Evolutionary conservation across 2,113 vertebrate genomes (phyloP).

Genomic region (Mustelus asterias): DNA sequence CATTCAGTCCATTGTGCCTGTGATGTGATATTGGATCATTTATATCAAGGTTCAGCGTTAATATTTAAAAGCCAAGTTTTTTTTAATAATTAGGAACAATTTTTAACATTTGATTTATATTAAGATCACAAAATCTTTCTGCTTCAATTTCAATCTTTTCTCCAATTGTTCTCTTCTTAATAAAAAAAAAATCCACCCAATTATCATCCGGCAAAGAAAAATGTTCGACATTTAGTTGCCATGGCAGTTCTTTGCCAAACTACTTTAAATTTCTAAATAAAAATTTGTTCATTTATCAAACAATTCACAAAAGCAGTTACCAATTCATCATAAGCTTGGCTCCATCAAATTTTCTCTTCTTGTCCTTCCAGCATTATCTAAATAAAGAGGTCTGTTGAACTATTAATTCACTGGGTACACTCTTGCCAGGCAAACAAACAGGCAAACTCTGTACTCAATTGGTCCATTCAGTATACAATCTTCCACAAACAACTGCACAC

Average conservation of each 20-base stretch:
- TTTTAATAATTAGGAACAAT: not conserved
- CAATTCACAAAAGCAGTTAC: not conserved
- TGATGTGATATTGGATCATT: not conserved
- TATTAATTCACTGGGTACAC: not conserved
- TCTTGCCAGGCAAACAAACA: not conserved
- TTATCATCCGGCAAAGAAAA: not conserved
- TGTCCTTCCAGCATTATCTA: not conserved
- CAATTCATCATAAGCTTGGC: not conserved
- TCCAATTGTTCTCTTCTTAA: not conserved
- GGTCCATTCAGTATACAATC: not conserved
- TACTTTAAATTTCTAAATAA: not conserved
- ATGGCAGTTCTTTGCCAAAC: not conserved
- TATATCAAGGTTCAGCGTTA: not conserved
- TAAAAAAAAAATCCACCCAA: not conserved
- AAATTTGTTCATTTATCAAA: not conserved
- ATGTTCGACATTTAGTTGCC: not conserved
- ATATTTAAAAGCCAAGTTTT: not conserved
- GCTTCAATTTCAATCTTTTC: not conserved
- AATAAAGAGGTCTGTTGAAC: not conserved
- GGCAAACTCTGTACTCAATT: not conserved
- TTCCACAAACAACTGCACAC: not conserved
- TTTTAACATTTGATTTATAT: not conserved
- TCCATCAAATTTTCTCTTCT: not conserved
- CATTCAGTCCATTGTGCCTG: not conserved
- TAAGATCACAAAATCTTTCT: not conserved